Conservation (phyloP, 2,888 invertebrate genomes). For the Caenorhabditis virilis region DNA sequence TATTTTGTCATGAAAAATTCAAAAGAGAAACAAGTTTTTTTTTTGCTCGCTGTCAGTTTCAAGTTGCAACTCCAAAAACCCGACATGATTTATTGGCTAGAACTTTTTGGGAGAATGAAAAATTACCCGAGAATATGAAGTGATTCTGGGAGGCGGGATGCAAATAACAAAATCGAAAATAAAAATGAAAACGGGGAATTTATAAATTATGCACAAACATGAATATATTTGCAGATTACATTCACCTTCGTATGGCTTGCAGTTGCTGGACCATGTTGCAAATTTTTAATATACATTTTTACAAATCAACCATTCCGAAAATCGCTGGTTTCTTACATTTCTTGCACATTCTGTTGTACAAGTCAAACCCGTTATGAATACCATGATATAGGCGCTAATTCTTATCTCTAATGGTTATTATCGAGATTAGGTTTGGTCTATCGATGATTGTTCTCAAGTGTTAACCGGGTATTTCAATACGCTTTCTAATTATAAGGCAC, state of each 20-base stretch:
- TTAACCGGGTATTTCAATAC: no score
- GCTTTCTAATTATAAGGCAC: no score
- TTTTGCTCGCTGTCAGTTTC: no score
- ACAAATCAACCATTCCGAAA: constrained; percentile 84
- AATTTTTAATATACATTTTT: constrained; percentile 85
- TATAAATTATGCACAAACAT: neutral
- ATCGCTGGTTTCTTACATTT: constrained; percentile 29
- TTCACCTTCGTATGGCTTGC: constrained; percentile 84
- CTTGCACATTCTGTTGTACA: constrained; percentile 40
- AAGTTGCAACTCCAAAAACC: neutral
- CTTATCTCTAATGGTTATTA: constrained; percentile 24
- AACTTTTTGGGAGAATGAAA: neutral
- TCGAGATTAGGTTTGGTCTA: no score
- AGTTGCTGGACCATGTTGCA: constrained; percentile 92
- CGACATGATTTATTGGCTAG: neutral
- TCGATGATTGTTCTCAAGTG: no score
- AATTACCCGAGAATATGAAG: neutral
- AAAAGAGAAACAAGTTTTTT: neutral
- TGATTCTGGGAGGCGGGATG: neutral
- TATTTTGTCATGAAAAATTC: neutral
- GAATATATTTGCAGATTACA: constrained; percentile 36
- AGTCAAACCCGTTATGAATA: constrained; percentile 44
- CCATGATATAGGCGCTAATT: constrained; percentile 48
- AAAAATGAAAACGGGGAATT: neutral
- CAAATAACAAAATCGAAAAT: neutral